Percentiles rank a stretch among this genome's conserved stretches.
These are phyloP conservation scores for Hafferia zeledoni DNA, from an alignment of 2,797 vertebrate species.

Conservation along the genomic window DNA sequence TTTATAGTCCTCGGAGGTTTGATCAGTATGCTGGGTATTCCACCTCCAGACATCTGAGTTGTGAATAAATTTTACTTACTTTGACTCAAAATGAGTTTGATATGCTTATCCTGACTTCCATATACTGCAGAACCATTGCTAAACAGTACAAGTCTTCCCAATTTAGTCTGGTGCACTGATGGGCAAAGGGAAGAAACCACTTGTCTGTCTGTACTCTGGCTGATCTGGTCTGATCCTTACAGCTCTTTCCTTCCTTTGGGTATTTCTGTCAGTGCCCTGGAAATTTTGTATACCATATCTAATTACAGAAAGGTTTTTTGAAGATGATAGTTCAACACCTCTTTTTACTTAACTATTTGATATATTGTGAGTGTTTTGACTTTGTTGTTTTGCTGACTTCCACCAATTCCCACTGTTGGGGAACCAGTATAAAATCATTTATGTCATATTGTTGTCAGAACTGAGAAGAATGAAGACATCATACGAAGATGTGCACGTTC, in stretches of 20 bases:
- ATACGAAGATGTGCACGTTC: neutral
- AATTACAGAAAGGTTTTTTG: neutral
- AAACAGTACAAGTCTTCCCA: neutral
- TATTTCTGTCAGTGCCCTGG: neutral
- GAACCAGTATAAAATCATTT: neutral
- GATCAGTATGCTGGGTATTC: neutral
- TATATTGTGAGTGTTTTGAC: neutral
- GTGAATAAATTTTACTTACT: neutral
- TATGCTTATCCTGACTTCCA: neutral
- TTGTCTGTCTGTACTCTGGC: neutral
- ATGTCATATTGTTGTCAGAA: neutral
- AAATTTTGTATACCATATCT: neutral
- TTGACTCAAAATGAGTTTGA: neutral
- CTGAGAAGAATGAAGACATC: neutral
- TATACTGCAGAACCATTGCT: neutral
- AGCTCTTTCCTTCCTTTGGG: neutral
- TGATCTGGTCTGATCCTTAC: neutral
- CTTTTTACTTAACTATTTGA: neutral
- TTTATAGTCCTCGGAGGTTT: neutral
- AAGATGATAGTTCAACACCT: neutral
- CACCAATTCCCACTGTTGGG: neutral
- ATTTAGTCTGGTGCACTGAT: neutral
- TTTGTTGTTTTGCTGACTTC: neutral
- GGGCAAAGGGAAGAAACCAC: neutral
- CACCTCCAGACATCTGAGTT: neutral